Evolutionary conservation across 1,140 invertebrate genomes (phyloP), one percentile per base, ranked within the genome.

Genomic region (Drosophila ambigua): DNA sequence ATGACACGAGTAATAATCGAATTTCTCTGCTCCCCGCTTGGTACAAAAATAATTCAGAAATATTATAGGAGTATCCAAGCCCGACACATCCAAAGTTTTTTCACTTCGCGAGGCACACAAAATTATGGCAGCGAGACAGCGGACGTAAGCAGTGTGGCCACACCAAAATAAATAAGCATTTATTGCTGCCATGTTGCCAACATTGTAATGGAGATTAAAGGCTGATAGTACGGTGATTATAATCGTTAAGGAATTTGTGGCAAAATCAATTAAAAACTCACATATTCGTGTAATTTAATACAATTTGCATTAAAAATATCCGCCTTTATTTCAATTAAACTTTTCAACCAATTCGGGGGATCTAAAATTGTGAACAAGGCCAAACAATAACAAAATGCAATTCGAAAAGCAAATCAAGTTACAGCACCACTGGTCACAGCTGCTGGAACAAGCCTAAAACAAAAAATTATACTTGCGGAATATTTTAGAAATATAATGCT

Each of bases 401-500:
- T 72, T 26, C 58, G 44, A 79, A 61, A 79, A 51, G 44, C 48
- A 77, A 80, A 73, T 55, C 67, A 72, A 53, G 55, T 72, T 72
- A 72, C 39, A 67, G 58, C 51, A 44, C 46, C 68, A 72, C 55
- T 74, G 68, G 77, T 53, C 77, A 61, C 81, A 85, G 73, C 82
- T 85, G 81, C 60, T 58, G 51, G 44, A 46, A 39, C 73, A 58
- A 61, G 75, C 77, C 81, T 77, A 69, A 53, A 58, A 68, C 55
- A 57, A 55, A 61, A 65, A 65, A 41, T 59, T 53, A 11, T 41
- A 35, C 44, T 54, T 52, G 35, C 43, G 52, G 80, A 61, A 80
- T 75, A 78, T 79, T 87, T 87, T 76, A 85, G 85, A 85, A 85
- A 77, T 65, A 77, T 65, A 71, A 58, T 71, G 79, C 77, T 71